Percentiles rank a stretch among this genome's conserved stretches.
Evolutionary conservation across 1,140 invertebrate species (phyloP).

Genomic region (Cepaea nemoralis): DNA sequence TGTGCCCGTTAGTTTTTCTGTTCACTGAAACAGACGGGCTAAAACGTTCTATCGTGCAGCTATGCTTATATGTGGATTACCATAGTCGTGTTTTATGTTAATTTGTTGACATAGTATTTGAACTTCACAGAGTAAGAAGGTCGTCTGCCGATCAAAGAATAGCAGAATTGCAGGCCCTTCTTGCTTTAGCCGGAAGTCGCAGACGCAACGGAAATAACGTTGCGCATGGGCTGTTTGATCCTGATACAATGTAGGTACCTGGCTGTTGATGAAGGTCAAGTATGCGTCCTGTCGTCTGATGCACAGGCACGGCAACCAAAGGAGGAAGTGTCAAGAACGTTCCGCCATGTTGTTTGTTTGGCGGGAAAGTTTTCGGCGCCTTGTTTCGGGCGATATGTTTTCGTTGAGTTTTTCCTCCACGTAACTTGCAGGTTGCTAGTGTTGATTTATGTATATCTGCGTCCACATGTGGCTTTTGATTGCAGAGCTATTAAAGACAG

Average conservation of each 20-base stretch:
- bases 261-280: too few species aligned
- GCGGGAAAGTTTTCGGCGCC: not conserved
- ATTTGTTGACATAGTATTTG: not conserved
- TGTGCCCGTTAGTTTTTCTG: too few species aligned
- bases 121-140: conserved; percentile 51
- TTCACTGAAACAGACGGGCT: too few species aligned
- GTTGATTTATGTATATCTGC: not conserved
- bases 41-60: too few species aligned
- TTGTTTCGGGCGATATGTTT: not conserved
- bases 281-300: not conserved
- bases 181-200: conserved; percentile 52
- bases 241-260: conserved; percentile 53
- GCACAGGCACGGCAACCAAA: not conserved
- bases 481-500: not conserved
- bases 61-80: too few species aligned
- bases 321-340: too few species aligned
- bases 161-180: conserved; percentile 59
- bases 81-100: too few species aligned
- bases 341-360: not conserved
- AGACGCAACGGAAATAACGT: conserved; percentile 39
- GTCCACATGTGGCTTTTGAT: not conserved
- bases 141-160: conserved; percentile 62
- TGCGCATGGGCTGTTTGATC: conserved; percentile 59
- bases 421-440: too few species aligned
- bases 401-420: not conserved